phyloP scores from a whole-genome alignment of 1,140 invertebrate species.

The Holotrichia oblita region DNA sequence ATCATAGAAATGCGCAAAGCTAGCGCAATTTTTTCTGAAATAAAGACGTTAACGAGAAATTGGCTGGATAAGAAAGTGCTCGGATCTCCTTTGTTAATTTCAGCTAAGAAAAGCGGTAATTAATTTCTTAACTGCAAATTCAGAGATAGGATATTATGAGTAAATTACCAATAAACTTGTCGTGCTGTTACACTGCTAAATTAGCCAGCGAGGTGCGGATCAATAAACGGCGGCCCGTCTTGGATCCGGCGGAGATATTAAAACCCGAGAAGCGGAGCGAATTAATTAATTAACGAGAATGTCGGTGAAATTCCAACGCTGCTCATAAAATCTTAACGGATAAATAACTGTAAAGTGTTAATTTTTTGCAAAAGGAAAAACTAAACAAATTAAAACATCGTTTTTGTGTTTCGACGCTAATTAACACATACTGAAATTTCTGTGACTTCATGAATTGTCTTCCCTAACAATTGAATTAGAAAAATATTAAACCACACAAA shows the following conservation, averaged over 20 bases:
- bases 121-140: slow-evolving; percentile 52
- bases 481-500: too few species aligned
- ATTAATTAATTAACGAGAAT: slow-evolving; percentile 35
- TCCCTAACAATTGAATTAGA: background rate
- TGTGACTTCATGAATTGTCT: background rate
- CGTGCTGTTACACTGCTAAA: slow-evolving; percentile 49
- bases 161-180: slow-evolving; percentile 58
- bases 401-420: background rate
- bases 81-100: slow-evolving; percentile 46
- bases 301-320: slow-evolving; percentile 18
- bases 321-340: slow-evolving; percentile 18
- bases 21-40: background rate
- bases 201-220: slow-evolving; percentile 46
- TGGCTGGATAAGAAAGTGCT: slow-evolving; percentile 23
- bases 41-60: slow-evolving; percentile 1
- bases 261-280: slow-evolving; percentile 12
- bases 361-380: slow-evolving; percentile 12
- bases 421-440: background rate
- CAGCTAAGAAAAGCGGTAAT: slow-evolving; percentile 46
- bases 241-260: slow-evolving; percentile 14
- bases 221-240: slow-evolving; percentile 42
- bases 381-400: slow-evolving; percentile 15
- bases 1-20: too few species aligned
- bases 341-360: slow-evolving; percentile 19
- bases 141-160: slow-evolving; percentile 53